Conservation (phyloP, 2,888 invertebrate species). For the Drosophila melanocephala region DNA sequence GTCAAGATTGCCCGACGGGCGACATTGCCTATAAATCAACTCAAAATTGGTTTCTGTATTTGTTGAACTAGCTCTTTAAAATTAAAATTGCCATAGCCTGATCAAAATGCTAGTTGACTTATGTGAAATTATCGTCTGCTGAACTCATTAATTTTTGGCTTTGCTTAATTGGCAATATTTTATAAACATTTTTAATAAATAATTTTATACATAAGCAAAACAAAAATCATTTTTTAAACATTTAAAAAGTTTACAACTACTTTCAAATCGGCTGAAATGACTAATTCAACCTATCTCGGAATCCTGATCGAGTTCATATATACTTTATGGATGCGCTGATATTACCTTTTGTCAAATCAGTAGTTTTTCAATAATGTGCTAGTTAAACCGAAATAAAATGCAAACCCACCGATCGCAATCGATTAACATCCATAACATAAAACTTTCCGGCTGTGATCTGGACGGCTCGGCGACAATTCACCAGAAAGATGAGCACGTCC, state of each 20-base stretch:
- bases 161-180: neutral
- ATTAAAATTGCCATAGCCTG: neutral
- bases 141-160: neutral
- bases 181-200: neutral
- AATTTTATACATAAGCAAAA: neutral
- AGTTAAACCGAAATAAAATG: neutral
- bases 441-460: constrained; percentile 83
- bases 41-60: neutral
- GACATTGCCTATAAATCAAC: neutral
- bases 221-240: neutral
- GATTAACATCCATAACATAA: constrained; percentile 82
- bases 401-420: constrained; percentile 72
- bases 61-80: neutral
- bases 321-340: neutral
- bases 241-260: neutral
- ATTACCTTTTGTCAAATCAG: neutral
- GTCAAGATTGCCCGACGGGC: neutral
- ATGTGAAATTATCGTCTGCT: neutral
- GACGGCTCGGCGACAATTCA: constrained; percentile 73
- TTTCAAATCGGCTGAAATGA: neutral
- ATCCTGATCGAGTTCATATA: neutral
- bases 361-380: neutral
- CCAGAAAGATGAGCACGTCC: constrained; percentile 80
- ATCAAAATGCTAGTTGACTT: neutral
- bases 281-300: neutral